Evolutionary conservation across 2,888 invertebrate genomes (phyloP), one percentile per base, ranked within the genome.

Genomic region (Hemicrepidius hirtus): DNA sequence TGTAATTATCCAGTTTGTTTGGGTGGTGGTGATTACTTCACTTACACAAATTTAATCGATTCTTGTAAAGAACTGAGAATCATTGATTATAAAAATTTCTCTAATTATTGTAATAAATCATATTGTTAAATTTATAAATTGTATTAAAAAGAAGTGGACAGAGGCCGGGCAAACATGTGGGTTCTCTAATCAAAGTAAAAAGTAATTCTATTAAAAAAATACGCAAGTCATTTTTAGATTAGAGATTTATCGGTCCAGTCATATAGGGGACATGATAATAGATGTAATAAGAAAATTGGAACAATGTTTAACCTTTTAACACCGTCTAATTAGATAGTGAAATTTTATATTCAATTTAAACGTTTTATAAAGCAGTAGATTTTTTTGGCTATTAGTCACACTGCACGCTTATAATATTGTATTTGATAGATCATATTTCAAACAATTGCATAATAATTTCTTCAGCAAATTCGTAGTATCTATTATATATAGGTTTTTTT

Each of bases 1-100:
- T 79, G 86, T 83, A 82, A 83, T 83, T 82, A 44, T 65, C 65
- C 44, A 35, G 49, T 57, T 53, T 18, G 44, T 24, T 63, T 20
- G 9, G n/a, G 35, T 60, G 32, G 5, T 7, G 32, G 32, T 32
- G 32, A 32, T 44, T 24, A 16, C 44, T 46, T 35, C 35, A 49
- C 16, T 44, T 63, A 32, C 32, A 1, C 28, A 28, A 32, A 9
- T 32, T 32, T 46, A 18, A 46, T 4, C 10, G 2, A n/a, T 37
- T 12, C 37, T n/a, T n/a, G 13, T 40, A 40, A 13, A 40, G 40
- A 13, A n/a, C 4, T 13, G n/a, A 40, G n/a, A 40, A 40, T 40
- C 4, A 13, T 40, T 40, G n/a, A 1, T 40, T 40, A 21, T 49
- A 49, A 49, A 49, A 18, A 18, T 18, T 18, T 49, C 20, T 28